These are phyloP conservation scores for Drosophila bocqueti DNA, from an alignment of 1,140 invertebrate genomes.

Conservation along the genomic window DNA sequence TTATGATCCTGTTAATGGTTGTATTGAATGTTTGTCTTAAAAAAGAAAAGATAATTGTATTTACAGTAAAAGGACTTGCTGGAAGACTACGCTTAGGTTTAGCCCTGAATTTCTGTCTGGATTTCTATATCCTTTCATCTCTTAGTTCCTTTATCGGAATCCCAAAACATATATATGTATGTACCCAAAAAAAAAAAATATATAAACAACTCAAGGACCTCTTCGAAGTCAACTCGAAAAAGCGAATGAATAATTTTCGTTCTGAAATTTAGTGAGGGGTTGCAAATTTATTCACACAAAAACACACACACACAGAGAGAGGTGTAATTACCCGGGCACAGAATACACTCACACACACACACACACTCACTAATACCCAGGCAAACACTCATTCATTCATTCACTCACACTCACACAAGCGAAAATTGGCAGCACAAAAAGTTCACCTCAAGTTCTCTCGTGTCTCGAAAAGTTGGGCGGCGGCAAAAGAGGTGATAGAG, in stretches of 20 bases:
- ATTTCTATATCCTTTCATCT: background rate
- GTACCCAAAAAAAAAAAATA: background rate
- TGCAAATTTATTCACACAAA: constrained; percentile 82
- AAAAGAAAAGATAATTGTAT: background rate
- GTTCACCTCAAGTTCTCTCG: constrained; percentile 58
- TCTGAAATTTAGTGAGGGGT: constrained; percentile 42
- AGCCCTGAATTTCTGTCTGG: background rate
- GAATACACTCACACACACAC: constrained; percentile 43
- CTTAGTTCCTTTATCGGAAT: background rate
- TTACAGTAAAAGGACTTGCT: background rate
- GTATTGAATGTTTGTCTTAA: background rate
- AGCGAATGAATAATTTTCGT: constrained; percentile 23
- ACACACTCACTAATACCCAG: constrained; percentile 29
- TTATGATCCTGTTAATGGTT: background rate
- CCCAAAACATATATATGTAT: background rate
- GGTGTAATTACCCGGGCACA: constrained; percentile 80
- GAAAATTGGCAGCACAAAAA: constrained; percentile 78
- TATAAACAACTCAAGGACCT: constrained; percentile 8
- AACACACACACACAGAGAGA: constrained; percentile 43
- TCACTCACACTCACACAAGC: constrained; percentile 3
- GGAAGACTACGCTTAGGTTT: background rate
- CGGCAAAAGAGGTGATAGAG: background rate
- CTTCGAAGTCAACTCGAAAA: constrained; percentile 28
- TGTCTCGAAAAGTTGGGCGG: constrained; percentile 15
- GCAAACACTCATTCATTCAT: constrained; percentile 24